Evolutionary conservation across 2,888 invertebrate genomes (phyloP).

Genomic region (Esperia sulphurella): DNA sequence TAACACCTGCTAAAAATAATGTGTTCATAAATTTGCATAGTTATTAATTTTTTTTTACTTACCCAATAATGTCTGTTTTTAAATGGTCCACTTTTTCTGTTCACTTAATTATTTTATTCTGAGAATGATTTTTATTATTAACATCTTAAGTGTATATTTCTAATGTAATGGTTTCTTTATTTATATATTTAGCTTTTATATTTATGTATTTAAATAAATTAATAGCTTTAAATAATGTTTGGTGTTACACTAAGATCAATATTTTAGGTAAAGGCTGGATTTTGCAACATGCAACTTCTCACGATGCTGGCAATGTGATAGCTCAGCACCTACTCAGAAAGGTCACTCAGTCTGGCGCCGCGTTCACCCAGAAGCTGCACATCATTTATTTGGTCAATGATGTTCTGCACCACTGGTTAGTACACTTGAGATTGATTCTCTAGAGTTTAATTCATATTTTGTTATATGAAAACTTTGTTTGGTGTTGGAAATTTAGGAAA

Average conservation of each 20-base stretch:
- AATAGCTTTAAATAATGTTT: neutral
- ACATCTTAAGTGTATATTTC: no score
- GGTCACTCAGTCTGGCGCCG: constrained; percentile 82
- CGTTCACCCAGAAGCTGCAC: constrained; percentile 96
- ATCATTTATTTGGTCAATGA: constrained; percentile 99
- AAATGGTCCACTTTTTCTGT: no score
- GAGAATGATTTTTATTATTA: no score
- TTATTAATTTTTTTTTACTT: no score
- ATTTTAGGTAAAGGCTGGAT: constrained; percentile 95
- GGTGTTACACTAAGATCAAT: neutral
- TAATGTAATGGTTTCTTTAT: no score
- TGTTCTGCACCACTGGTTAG: constrained; percentile 98
- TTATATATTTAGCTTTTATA: no score
- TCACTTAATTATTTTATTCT: no score
- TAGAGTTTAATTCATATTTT: neutral
- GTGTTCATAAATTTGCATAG: no score
- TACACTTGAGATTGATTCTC: constrained; percentile 26
- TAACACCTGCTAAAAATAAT: no score
- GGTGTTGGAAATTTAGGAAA: no score
- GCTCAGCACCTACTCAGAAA: constrained; percentile 94
- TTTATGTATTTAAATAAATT: neutral
- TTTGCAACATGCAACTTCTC: constrained; percentile 90
- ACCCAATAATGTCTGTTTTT: no score
- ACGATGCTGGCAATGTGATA: constrained; percentile 91
- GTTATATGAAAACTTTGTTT: no score